Evolutionary conservation across 2,797 vertebrate genomes (phyloP).

Genomic region (Triplophysa bombifrons): DNA sequence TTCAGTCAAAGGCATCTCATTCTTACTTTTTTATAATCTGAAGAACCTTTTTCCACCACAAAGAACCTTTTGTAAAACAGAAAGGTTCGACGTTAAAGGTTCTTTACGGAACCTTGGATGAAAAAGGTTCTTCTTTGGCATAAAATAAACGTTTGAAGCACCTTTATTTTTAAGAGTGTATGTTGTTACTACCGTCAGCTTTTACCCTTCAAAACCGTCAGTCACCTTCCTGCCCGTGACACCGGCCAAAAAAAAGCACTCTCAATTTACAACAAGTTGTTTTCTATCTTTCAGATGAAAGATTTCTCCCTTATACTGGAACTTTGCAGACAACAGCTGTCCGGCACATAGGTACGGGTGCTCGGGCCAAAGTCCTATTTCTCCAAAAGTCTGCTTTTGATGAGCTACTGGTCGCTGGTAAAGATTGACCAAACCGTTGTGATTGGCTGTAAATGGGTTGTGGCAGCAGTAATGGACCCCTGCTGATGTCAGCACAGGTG

Average conservation of each 20-base stretch:
- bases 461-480: slow-evolving; percentile 82
- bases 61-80: no score
- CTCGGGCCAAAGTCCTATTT: slow-evolving; percentile 70
- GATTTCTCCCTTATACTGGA: slow-evolving; percentile 73
- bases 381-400: slow-evolving; percentile 72
- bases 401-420: slow-evolving; percentile 72
- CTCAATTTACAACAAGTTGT: slow-evolving; percentile 60
- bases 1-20: no score
- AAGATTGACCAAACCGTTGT: slow-evolving; percentile 76
- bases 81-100: no score
- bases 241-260: slow-evolving; percentile 52
- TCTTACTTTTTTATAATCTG: no score
- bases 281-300: slow-evolving; percentile 67
- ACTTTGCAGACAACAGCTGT: slow-evolving; percentile 73
- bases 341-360: slow-evolving; percentile 71
- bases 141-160: no score
- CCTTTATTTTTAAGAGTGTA: no score
- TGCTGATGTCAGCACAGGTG: slow-evolving; percentile 76
- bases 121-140: no score
- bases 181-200: slow-evolving; percentile 15
- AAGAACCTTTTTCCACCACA: no score
- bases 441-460: slow-evolving; percentile 80
- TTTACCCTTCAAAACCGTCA: slow-evolving; percentile 47
- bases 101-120: no score
- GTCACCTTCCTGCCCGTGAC: slow-evolving; percentile 19